Conservation (phyloP, 1,140 invertebrate genomes). For the Stegodyphus mimosarum region DNA sequence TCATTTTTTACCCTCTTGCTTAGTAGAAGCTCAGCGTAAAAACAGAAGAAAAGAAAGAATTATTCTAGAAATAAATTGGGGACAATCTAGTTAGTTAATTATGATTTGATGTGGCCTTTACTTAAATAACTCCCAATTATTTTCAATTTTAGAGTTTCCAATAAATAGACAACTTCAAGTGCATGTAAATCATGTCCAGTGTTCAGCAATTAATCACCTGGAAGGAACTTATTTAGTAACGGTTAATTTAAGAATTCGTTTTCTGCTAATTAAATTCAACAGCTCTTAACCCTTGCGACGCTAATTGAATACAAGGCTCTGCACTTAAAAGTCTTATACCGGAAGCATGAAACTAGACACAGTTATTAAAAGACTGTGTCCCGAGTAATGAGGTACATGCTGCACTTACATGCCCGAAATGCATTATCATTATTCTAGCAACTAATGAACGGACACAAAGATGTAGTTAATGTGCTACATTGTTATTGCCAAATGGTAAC, state of each 20-base stretch:
- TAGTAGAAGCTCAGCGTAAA: no score
- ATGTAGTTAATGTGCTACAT: no score
- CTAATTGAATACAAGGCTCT: slow-evolving; percentile 16
- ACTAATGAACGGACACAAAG: neutral
- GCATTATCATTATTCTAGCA: slow-evolving; percentile 11
- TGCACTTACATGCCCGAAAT: slow-evolving; percentile 10
- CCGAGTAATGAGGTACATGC: slow-evolving; percentile 12
- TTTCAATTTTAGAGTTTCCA: no score
- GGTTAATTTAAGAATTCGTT: slow-evolving; percentile 12
- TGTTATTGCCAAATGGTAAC: no score
- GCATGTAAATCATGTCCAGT: neutral
- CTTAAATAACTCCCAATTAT: no score
- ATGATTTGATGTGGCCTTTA: no score
- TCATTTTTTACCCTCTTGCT: no score
- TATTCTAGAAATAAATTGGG: no score
- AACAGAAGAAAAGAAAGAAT: no score
- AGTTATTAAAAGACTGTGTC: slow-evolving; percentile 1
- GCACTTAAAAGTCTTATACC: slow-evolving; percentile 9
- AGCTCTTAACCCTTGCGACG: neutral
- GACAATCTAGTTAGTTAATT: no score
- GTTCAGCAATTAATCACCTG: neutral
- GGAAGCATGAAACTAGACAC: neutral
- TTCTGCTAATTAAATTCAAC: slow-evolving; percentile 24
- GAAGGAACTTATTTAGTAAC: slow-evolving; percentile 18
- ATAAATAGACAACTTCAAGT: no score